Evolutionary conservation across 2,113 vertebrate genomes (phyloP), one percentile per base, ranked within the genome.

Genomic region (Eurypyga helias): DNA sequence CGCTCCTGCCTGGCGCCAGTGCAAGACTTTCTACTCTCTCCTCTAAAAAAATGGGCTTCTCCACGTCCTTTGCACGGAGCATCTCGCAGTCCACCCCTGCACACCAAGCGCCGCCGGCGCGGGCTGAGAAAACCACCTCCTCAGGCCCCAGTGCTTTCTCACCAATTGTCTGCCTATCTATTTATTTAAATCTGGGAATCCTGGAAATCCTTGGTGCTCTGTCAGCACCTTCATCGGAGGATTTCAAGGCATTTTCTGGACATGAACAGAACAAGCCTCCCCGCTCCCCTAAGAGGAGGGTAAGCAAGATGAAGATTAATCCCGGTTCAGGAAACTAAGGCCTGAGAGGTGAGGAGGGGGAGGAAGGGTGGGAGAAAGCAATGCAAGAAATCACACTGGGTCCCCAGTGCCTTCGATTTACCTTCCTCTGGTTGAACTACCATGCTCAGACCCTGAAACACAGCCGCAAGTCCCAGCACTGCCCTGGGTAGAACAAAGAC

Each of bases 161-260:
- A 62, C 41, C n/a, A 11, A 20, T 7, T 45, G 60, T 24, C 54
- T 2, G 9, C 24, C 45, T 58, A 45, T 31, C 79, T 33, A 26
- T 57, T 82, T 29, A 76, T 36, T 64, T 92, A 69, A 91, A 72
- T 8, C 62, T 0, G 0, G 19, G 90, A 65, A 83, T 88, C 70
- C 61, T 79, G 57, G 75, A 84, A 94, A 73, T 25, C 69, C 72
- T 36, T 41, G 28, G 57, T 67, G 81, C 79, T 91, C 96, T 54
- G 67, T 76, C 92, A 93, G 79, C 62, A 55, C 70, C 95, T 96
- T 82, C 78, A 77, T 80, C 2, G 0, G 62, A 86, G 82, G 85
- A 95, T 92, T 90, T 88, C 51, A 11, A 64, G 94, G 93, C 60
- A 51, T 65, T 93, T 94, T 71, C 23, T 73, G 36, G 93, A 89